A percentile compares a stretch with the other conserved stretches of the same genome.
phyloP scores from a whole-genome alignment of 2,113 vertebrate species.

The Poeciliopsis retropinna region DNA sequence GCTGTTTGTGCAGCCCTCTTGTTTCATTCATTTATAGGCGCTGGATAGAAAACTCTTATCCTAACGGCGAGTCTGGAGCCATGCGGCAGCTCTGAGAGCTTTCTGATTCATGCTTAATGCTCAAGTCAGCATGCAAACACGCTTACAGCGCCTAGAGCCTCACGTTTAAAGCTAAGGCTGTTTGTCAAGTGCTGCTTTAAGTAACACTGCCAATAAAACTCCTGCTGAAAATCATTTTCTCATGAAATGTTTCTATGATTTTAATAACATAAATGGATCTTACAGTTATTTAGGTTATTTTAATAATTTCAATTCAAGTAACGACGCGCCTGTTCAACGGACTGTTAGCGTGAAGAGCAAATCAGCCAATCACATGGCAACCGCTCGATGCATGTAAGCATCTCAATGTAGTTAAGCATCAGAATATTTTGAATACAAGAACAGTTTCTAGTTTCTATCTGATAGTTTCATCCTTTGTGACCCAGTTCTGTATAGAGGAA shows the following conservation, averaged over 20 bases:
- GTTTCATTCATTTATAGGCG: background rate
- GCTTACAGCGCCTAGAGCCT: background rate
- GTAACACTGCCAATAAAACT: background rate
- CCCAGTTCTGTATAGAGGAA: no score
- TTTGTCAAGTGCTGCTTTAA: background rate
- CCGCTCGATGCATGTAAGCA: no score
- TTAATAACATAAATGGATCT: background rate
- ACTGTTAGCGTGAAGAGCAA: no score
- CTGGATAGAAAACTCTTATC: background rate
- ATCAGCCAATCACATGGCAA: no score
- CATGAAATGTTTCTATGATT: background rate
- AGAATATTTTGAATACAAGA: no score
- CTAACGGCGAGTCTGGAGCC: background rate
- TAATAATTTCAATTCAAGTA: no score
- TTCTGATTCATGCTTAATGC: background rate
- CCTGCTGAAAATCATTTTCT: background rate
- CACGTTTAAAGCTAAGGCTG: background rate
- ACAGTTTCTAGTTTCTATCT: no score
- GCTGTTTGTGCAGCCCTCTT: background rate
- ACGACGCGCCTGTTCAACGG: no score
- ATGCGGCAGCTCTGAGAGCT: background rate
- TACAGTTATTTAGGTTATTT: no score
- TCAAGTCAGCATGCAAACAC: slow-evolving; percentile 7
- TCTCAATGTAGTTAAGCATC: no score
- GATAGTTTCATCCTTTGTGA: no score